phyloP scores from a whole-genome alignment of 2,113 vertebrate species.

The Fregetta grallaria region DNA sequence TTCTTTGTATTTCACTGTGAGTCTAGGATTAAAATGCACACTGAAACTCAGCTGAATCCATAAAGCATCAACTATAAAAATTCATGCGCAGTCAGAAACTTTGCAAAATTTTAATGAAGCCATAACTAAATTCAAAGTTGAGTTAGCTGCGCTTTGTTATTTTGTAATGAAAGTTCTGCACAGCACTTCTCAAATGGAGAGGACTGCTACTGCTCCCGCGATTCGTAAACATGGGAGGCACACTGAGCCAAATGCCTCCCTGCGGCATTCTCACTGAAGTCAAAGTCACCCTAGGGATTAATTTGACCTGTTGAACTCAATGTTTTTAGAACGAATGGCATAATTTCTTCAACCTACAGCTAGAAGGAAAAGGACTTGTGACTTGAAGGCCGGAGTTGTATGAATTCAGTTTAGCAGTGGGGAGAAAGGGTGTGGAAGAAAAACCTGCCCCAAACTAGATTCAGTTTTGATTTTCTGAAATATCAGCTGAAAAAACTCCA shows the following conservation, averaged over 20 bases:
- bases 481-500: rapidly evolving
- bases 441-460: background rate
- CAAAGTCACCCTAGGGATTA: constrained; percentile 21
- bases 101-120: constrained; percentile 62
- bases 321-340: background rate
- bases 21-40: constrained; percentile 38
- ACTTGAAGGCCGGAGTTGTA: background rate
- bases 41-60: constrained; percentile 43
- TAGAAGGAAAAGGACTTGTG: background rate
- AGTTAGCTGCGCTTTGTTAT: constrained; percentile 3
- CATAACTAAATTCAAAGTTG: constrained; percentile 57
- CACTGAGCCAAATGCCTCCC: background rate
- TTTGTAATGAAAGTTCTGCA: constrained; percentile 36
- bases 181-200: background rate
- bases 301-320: constrained; percentile 28
- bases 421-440: background rate
- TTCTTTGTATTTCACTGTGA: constrained; percentile 58
- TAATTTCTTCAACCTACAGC: background rate
- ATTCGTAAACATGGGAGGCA: constrained; percentile 43
- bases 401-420: background rate
- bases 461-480: background rate
- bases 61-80: constrained; percentile 60
- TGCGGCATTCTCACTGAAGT: background rate
- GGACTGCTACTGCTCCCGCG: background rate
- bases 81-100: constrained; percentile 52